Conservation (phyloP, 2,797 vertebrate genomes). For the Diceros bicornis region DNA sequence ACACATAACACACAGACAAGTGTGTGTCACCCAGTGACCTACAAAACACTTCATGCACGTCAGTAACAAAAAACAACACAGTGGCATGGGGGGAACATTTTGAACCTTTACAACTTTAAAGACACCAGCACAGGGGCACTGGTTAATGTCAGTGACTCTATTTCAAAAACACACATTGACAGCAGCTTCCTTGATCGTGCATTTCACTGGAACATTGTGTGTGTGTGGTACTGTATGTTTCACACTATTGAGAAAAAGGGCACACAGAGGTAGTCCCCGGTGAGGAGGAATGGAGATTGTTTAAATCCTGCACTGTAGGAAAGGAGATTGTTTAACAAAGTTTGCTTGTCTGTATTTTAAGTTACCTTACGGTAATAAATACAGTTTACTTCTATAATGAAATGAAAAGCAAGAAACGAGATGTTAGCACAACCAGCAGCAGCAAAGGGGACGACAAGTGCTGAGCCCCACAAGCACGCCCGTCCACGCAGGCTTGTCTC, state of each 20-base stretch:
- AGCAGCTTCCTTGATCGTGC: not conserved
- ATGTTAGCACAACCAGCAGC: not conserved
- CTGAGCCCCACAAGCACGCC: not conserved
- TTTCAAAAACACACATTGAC: not conserved
- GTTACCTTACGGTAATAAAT: not conserved
- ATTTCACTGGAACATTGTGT: not conserved
- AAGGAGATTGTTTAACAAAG: not conserved
- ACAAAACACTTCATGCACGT: not conserved
- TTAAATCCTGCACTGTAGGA: not conserved
- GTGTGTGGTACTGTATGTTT: not conserved
- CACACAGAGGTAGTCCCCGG: not conserved
- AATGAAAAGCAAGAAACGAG: not conserved
- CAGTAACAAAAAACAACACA: not conserved
- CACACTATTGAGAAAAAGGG: not conserved
- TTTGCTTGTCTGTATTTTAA: not conserved
- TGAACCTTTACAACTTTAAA: not conserved
- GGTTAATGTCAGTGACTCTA: not conserved
- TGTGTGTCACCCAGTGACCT: not conserved
- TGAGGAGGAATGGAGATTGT: not conserved
- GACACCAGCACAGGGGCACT: not conserved
- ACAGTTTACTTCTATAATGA: not conserved
- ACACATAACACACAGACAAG: not conserved
- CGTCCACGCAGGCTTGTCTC: not conserved
- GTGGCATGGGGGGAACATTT: not conserved
- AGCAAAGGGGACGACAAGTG: fast-evolving